These are phyloP conservation scores for Lymantria dispar DNA, from an alignment of 2,888 invertebrate genomes.

Conservation along the genomic window DNA sequence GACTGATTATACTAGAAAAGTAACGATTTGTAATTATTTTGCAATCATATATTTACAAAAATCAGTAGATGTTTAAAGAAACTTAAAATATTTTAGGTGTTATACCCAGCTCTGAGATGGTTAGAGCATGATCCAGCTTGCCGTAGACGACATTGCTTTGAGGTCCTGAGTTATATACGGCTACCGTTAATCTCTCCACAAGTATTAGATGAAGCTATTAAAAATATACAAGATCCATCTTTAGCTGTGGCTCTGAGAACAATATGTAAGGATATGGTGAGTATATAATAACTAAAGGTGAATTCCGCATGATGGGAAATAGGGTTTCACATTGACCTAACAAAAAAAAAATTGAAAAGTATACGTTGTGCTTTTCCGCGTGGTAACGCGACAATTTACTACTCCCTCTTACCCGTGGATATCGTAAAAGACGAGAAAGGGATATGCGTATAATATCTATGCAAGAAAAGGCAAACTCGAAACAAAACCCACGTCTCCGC, in stretches of 20 bases:
- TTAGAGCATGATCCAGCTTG: constrained; percentile 90
- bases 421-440: no score
- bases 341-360: no score
- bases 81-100: constrained; percentile 78
- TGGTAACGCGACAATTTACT: no score
- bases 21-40: not conserved
- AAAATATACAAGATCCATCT: constrained; percentile 90
- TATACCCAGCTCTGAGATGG: constrained; percentile 94
- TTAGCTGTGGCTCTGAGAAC: constrained; percentile 91
- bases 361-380: no score
- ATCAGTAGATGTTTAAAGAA: not conserved
- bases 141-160: constrained; percentile 92
- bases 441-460: no score
- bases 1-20: no score
- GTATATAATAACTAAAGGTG: no score
- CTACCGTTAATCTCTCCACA: constrained; percentile 92
- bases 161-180: constrained; percentile 91
- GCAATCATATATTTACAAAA: not conserved
- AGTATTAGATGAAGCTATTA: constrained; percentile 89
- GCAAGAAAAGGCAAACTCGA: no score
- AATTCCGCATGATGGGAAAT: no score
- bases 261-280: constrained; percentile 88
- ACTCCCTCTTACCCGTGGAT: no score
- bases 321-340: no score
- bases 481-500: no score